Evolutionary conservation across 30 jellyfish, hydroid and myxozoan genomes (phyloP).

Genomic region (Cassiopea andromeda): DNA sequence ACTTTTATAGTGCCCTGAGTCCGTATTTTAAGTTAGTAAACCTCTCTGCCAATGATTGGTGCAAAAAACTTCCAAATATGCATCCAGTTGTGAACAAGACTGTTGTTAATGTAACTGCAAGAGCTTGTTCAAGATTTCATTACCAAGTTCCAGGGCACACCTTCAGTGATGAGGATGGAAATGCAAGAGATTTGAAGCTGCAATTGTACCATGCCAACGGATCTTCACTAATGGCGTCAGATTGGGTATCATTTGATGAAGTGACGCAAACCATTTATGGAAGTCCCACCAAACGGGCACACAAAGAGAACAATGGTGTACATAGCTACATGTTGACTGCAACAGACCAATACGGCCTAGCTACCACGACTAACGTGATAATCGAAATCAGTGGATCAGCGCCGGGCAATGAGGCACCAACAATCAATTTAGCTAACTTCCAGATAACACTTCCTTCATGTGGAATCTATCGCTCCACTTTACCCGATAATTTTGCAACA

Average conservation of each 20-base stretch:
- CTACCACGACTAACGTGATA: slow-evolving; percentile 50
- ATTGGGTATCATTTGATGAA: slow-evolving; percentile 78
- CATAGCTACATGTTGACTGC: slow-evolving; percentile 78
- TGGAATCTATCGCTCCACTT: slow-evolving; percentile 70
- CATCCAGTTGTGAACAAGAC: slow-evolving; percentile 67
- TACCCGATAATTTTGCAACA: slow-evolving; percentile 66
- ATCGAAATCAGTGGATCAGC: slow-evolving; percentile 65
- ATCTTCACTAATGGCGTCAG: slow-evolving; percentile 48
- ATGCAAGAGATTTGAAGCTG: slow-evolving; percentile 65
- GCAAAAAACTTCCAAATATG: slow-evolving; percentile 70
- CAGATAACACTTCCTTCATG: slow-evolving; percentile 70
- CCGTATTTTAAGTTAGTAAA: slow-evolving; percentile 27
- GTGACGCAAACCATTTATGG: slow-evolving; percentile 62
- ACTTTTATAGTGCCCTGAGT: slow-evolving; percentile 30
- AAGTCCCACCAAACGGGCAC: slow-evolving; percentile 45
- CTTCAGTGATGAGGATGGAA: slow-evolving; percentile 81
- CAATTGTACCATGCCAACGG: slow-evolving; percentile 49
- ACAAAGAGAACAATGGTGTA: slow-evolving; percentile 34
- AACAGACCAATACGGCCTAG: slow-evolving; percentile 70
- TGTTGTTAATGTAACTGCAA: slow-evolving; percentile 11
- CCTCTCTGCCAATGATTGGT: slow-evolving; percentile 47
- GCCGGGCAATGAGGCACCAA: slow-evolving; percentile 62
- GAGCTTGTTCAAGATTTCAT: slow-evolving; percentile 71
- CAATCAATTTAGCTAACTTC: slow-evolving; percentile 30
- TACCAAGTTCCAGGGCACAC: slow-evolving; percentile 65